These are phyloP conservation scores for Myiagra hebetior DNA, from an alignment of 2,113 vertebrate genomes.

Conservation along the genomic window DNA sequence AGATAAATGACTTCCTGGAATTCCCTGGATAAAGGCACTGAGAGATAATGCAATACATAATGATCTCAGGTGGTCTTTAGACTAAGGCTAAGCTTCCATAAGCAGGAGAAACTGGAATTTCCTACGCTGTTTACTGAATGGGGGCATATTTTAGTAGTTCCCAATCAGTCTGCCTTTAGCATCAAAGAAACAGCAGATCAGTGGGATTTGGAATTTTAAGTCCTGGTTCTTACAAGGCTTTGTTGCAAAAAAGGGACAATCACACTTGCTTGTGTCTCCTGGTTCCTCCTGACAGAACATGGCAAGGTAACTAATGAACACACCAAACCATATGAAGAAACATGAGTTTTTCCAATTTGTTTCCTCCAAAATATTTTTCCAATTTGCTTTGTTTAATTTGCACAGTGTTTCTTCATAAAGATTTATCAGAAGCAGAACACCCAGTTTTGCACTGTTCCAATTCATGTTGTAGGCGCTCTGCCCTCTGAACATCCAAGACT, in stretches of 20 bases:
- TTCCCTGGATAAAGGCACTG: background rate
- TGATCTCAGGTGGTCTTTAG: background rate
- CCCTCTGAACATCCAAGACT: background rate
- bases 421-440: background rate
- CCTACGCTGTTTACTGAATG: background rate
- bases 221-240: background rate
- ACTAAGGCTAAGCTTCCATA: background rate
- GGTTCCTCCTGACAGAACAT: background rate
- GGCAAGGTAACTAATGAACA: background rate
- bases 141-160: background rate
- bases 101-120: background rate
- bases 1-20: slow-evolving; percentile 43
- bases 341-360: background rate
- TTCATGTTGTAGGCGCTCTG: rapidly evolving
- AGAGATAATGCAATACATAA: background rate
- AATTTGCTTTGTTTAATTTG: background rate
- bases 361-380: background rate
- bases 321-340: background rate
- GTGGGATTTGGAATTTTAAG: background rate
- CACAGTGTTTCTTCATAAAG: background rate
- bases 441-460: background rate
- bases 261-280: background rate
- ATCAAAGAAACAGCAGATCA: background rate
- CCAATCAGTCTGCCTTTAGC: background rate
- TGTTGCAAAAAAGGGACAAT: background rate